Base-by-base conservation (phyloP, 2,113 vertebrate species). In the Ceuthmochares aereus region DNA sequence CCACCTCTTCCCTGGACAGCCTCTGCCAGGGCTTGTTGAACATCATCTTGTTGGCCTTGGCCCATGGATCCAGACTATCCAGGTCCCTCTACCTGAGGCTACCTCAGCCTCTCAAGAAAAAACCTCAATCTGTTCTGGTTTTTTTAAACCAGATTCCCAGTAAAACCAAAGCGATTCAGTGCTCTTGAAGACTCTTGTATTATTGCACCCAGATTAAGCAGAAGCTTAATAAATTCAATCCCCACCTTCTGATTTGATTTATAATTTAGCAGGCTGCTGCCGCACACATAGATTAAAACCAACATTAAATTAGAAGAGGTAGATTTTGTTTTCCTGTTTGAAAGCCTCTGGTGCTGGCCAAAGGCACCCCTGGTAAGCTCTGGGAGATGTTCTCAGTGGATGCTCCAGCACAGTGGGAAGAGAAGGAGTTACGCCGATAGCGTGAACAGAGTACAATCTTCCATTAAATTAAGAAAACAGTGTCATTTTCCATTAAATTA, bases 201-300 rank as follows among this genome's bases (percentile, higher is more conserved):
- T 92, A 84, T 66, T 81, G 20, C 23, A 52, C 25, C 11, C 67
- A 68, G 54, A 42, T 89, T 76, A 86, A 92, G 37, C 30, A 88
- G 43, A 79, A 83, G 49, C 37, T 89, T 93, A 75, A 83, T 86
- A 86, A 92, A 86, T 70, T 72, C 80, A 59, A 55, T 32, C 52
- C 49, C 54, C 62, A 59, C 93, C 90, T 80, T 37, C 43, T 23
- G 63, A 88, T 93, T 64, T 94, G 70, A 90, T 90, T 90, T 75
- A 40, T 56, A 68, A 73, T 75, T 94, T 55, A 80, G 52, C 70
- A 85, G 79, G 59, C 68, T 80, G 54, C 37, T 1, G 0, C 66
- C 56, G 29, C 1, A 0, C 69, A 82, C 22, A 30, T n/a, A 36
- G 87, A 91, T 76, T 89, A 93, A 94, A 79, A 55, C 34, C 59